phyloP scores from a whole-genome alignment of 2,113 vertebrate species.

The Megaceryle maxima region DNA sequence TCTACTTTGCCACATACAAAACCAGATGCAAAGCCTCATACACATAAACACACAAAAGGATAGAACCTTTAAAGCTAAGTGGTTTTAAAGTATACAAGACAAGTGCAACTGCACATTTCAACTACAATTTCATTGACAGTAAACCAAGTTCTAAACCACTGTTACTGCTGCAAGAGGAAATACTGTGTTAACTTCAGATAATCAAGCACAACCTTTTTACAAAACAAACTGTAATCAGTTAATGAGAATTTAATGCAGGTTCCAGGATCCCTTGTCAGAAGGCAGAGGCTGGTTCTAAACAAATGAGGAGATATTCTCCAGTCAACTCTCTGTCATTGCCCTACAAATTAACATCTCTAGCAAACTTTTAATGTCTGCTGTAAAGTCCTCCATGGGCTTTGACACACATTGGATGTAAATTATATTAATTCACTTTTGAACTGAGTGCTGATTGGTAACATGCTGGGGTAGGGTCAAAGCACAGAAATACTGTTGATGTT shows the following conservation, averaged over 20 bases:
- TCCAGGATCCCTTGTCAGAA: neutral
- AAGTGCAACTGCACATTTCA: neutral
- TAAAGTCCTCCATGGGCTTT: neutral
- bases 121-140: neutral
- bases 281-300: neutral
- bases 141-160: neutral
- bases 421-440: neutral
- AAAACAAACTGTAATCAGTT: neutral
- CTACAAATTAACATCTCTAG: neutral
- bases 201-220: neutral
- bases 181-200: neutral
- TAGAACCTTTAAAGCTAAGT: neutral
- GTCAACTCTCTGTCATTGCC: neutral
- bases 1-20: neutral
- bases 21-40: neutral
- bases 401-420: neutral
- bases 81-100: neutral
- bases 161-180: neutral
- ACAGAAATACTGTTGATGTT: neutral
- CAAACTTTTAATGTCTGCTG: neutral
- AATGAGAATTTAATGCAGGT: neutral
- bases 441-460: neutral
- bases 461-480: neutral
- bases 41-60: neutral
- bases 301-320: neutral